These are phyloP conservation scores for Malurus melanocephalus DNA, from an alignment of 2,113 vertebrate genomes.

Conservation along the genomic window DNA sequence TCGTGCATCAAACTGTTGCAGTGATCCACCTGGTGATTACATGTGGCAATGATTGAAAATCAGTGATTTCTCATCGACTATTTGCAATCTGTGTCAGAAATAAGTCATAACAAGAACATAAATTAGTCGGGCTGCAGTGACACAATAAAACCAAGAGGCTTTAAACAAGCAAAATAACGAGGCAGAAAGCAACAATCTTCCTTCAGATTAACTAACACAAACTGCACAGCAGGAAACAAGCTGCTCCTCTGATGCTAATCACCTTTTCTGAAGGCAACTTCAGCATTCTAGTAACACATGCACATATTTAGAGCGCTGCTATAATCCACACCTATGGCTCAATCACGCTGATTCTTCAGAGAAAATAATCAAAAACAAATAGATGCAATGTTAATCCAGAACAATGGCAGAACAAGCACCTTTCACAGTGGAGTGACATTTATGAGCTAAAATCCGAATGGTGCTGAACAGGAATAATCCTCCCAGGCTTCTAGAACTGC, in stretches of 20 bases:
- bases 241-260: neutral
- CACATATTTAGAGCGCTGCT: neutral
- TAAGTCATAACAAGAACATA: neutral
- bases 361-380: neutral
- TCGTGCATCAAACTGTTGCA: neutral
- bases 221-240: neutral
- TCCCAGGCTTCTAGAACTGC: neutral
- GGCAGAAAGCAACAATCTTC: neutral
- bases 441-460: neutral
- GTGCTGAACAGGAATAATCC: neutral
- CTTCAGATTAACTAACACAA: neutral
- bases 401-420: neutral
- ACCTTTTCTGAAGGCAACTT: neutral
- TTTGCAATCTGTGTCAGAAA: neutral
- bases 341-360: neutral
- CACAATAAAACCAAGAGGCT: neutral
- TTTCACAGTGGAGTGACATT: neutral
- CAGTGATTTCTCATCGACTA: neutral
- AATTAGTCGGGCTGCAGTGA: neutral
- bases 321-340: neutral
- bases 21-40: neutral
- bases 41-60: neutral
- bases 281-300: neutral
- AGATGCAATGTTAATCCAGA: neutral
- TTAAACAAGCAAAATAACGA: neutral